Evolutionary conservation across 2,888 invertebrate species (phyloP), one percentile per base, ranked within the genome.

Genomic region (Hirtodrosophila alboralis): DNA sequence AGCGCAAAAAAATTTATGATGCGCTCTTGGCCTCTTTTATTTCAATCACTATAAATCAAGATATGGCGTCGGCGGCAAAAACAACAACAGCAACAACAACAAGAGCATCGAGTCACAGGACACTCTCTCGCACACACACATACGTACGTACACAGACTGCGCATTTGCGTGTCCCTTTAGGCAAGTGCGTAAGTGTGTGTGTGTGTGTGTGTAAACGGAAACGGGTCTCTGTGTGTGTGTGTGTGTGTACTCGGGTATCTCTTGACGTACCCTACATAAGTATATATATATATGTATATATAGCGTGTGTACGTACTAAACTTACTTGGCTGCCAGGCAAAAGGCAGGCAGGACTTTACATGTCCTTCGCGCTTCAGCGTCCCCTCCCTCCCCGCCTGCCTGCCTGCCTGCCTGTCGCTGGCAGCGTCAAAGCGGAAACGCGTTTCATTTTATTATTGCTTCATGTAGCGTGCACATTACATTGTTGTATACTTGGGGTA

Each of bases 21-120:
- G 83, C 81, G 81, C 81, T 84, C 85, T 77, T 84, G 77, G 79
- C 86, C 83, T 78, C 80, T 78, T 78, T 79, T 84, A 87, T 87
- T 87, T 79, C 86, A 86, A 87, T 87, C 84, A 86, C 83, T 76
- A 86, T 86, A 86, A 87, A 86, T 86, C 86, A 86, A 84, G 84
- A 84, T 81, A 79, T 77, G 84, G 75, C 68, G 58, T 70, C 61
- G 76, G 59, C 70, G 51, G 56, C 40, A 59, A 59, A n/a, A 62
- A 57, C 77, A 70, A 52, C 54, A 40, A 37, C 34, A 53, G 13
- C n/a, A n/a, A n/a, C n/a, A n/a, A n/a, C n/a, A 44, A 12, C 57
- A 56, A 28, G 34, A 57, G 34, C 36, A 52, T 30, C n/a, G n/a
- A n/a, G n/a, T 21, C 44, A 23, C 48, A 40, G 36, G 33, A 26